Evolutionary conservation across 2,797 vertebrate species (phyloP), one percentile per base, ranked within the genome.

Genomic region (Bryconaethiops microstoma): DNA sequence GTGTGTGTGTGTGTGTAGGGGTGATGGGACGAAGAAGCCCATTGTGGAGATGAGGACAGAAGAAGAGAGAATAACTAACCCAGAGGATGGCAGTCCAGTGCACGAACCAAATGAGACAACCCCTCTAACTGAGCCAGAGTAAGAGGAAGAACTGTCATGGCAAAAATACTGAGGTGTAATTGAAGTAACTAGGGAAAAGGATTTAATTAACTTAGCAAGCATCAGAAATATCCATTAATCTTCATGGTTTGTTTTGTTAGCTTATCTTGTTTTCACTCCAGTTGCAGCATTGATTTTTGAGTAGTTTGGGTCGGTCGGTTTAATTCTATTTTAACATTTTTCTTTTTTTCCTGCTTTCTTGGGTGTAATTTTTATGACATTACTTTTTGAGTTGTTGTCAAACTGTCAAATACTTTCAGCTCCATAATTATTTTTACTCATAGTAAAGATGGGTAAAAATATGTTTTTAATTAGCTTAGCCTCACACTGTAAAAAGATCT

Each of bases 21-120:
- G 94, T 90, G 94, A 95, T 92, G 95, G 93, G 88, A 95, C 94
- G 85, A 96, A 96, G 92, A 94, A 96, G 29, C 95, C 95, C 16
- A 96, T 96, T 88, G 94, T 96, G 81, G 95, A 95, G 90, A 95
- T 95, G 94, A 92, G 95, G 92, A 95, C 93, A 85, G 94, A 94
- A 84, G 93, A 94, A 88, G 94, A 96, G 93, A 94, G 94, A 91
- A 94, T 93, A 84, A 93, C 94, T 85, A 96, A 88, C 83, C 93
- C 94, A 78, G 94, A 95, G 89, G 95, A 95, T 2, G 93, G 95
- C 72, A 95, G 95, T 74, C 94, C 94, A 83, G 93, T 95, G 87
- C 94, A 95, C 85, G 95, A 96, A 70, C 95, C 95, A 82, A 96
- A 95, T 87, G 95, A 96, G 91, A 96, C 95, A 78, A 96, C 95